Evolutionary conservation across 2,888 invertebrate genomes (phyloP).

Genomic region (Unio pictorum): DNA sequence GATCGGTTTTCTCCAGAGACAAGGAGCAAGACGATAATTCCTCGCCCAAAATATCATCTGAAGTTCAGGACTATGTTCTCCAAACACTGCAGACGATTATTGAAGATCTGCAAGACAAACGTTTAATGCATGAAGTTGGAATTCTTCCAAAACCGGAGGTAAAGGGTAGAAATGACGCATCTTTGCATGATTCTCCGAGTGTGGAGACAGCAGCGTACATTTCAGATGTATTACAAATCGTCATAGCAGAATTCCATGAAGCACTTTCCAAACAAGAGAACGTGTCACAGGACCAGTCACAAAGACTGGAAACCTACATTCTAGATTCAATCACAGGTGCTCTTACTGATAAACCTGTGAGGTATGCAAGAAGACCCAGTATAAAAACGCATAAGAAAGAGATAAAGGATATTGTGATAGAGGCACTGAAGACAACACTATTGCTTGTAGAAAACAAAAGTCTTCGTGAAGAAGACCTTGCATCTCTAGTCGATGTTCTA

Average conservation of each 20-base stretch:
- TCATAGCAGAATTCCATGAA: constrained; percentile 20
- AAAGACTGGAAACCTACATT: constrained; percentile 16
- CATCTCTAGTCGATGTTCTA: constrained; percentile 11
- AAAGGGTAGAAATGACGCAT: constrained; percentile 7
- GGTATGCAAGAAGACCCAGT: constrained; percentile 1
- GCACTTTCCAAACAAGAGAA: constrained; percentile 9
- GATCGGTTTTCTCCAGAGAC: constrained; percentile 18
- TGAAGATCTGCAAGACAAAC: constrained; percentile 35
- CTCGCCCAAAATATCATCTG: constrained; percentile 10
- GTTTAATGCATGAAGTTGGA: constrained; percentile 23
- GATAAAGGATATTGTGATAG: constrained; percentile 20
- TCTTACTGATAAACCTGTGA: constrained; percentile 6
- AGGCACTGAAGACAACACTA: constrained; percentile 26
- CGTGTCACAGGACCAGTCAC: constrained; percentile 2
- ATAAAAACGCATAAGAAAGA: constrained; percentile 19
- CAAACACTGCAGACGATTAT: constrained; percentile 39
- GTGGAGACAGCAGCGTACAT: constrained; percentile 22
- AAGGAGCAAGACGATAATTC: too few species aligned
- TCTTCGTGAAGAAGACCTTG: constrained; percentile 14
- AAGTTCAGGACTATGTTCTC: constrained; percentile 42
- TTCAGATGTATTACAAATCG: constrained; percentile 25
- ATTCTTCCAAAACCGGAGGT: constrained; percentile 5
- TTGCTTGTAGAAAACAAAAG: constrained; percentile 16
- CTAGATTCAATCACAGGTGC: constrained; percentile 19
- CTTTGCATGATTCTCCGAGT: constrained; percentile 6